Percentiles rank a stretch among this genome's conserved stretches.
These are phyloP conservation scores for Mustelus asterias DNA, from an alignment of 2,113 vertebrate species.

Conservation along the genomic window DNA sequence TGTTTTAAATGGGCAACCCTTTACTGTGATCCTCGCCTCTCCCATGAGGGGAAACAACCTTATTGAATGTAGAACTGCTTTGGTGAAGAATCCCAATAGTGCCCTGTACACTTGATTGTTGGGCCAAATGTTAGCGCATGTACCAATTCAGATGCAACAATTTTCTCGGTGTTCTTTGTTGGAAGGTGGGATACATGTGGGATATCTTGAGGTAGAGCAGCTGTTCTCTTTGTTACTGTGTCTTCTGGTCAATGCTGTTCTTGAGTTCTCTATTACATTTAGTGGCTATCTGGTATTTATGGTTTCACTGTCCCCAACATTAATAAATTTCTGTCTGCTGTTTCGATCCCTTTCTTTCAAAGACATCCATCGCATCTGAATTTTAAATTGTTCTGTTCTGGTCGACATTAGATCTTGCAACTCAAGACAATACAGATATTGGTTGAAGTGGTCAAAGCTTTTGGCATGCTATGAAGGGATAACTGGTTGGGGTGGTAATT, in stretches of 20 bases:
- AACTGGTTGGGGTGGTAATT: background rate
- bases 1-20: too few relatives aligned
- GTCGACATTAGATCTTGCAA: background rate
- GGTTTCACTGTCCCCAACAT: too few relatives aligned
- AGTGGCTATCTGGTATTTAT: too few relatives aligned
- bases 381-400: background rate
- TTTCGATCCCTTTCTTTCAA: too few relatives aligned
- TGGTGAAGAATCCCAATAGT: background rate
- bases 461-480: background rate
- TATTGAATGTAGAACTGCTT: too few relatives aligned
- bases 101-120: background rate
- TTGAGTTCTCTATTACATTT: too few relatives aligned
- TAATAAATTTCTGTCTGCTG: too few relatives aligned
- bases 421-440: background rate
- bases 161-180: background rate
- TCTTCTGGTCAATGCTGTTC: too few relatives aligned
- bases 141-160: background rate
- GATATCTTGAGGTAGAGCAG: background rate
- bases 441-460: background rate
- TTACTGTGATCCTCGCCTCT: too few relatives aligned
- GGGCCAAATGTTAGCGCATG: background rate
- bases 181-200: background rate
- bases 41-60: too few relatives aligned
- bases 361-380: background rate
- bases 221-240: too few relatives aligned